Base-by-base conservation (phyloP, 2,113 vertebrate species). In the Sebastes fasciatus region DNA sequence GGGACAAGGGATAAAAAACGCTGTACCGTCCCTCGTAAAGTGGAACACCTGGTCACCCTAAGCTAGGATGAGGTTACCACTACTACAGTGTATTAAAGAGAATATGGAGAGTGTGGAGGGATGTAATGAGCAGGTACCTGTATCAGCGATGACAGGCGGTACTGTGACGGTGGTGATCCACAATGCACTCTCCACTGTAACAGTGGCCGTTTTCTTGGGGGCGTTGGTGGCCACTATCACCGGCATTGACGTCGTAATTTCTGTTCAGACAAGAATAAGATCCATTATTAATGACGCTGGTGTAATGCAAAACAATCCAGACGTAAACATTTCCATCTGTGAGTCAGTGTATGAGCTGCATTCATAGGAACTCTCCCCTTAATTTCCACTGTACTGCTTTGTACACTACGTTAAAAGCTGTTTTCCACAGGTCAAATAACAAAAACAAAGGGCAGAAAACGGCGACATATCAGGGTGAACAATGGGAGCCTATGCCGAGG, bases 161-260 rank as follows among this genome's bases (percentile, higher is more conserved):
- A 89, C 70, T 6, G 90, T 90, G 61, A 78, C 86, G 0, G 92
- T 94, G 52, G 92, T 92, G 72, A 92, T 66, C 93, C 88, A 86
- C 42, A 42, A 16, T 2, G 54, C 51, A 2, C 23, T 86, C 73
- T 85, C 82, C 68, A 58, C 79, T 9, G 82, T 82, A 1, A 78
- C 55, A 4, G 83, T 65, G 17, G 49, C 43, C 0, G 52, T 74
- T 0, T 80, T 69, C 73, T 82, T 86, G 14, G 87, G 40, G 11
- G 48, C 65, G 8, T 48, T 68, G 63, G 94, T 94, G 0, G 92
- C 89, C 43, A 90, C 73, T 49, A 80, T 80, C 51, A 94, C 79
- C 0, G 95, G 93, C 48, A 84, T 74, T 0, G 93, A 86, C 1
- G 95, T 95, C 9, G 93, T 93, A 42, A 89, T 81, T 70, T 96